These are phyloP conservation scores for Dasypus novemcinctus DNA, from an alignment of 2,113 vertebrate species.

Conservation along the genomic window DNA sequence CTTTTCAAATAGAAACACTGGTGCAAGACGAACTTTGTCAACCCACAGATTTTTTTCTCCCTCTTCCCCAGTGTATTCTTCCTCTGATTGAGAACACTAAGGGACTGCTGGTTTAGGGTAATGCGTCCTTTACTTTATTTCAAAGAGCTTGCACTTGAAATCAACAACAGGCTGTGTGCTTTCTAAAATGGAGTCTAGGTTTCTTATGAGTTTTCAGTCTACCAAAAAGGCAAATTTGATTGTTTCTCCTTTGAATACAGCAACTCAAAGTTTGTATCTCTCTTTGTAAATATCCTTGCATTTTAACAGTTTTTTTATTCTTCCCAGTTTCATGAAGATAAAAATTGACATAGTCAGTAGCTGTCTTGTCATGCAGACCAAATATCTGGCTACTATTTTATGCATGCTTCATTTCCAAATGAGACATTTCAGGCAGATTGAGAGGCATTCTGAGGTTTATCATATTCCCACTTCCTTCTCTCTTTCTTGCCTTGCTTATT, in stretches of 20 bases:
- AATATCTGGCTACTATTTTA: neutral
- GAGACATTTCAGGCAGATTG: conserved; percentile 8
- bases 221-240: conserved; percentile 45
- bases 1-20: conserved; percentile 27
- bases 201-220: conserved; percentile 39
- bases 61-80: rapidly evolving
- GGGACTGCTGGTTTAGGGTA: rapidly evolving
- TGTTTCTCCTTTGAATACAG: conserved; percentile 59
- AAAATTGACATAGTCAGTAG: conserved; percentile 50
- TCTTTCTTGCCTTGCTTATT: neutral
- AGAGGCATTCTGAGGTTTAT: conserved; percentile 60
- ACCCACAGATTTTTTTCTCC: too few species aligned
- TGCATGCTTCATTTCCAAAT: neutral
- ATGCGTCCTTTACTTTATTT: neutral
- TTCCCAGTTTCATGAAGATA: conserved; percentile 2
- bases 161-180: neutral
- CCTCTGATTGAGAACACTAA: neutral
- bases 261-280: conserved; percentile 34
- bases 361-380: neutral
- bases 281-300: neutral
- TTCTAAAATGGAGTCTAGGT: neutral
- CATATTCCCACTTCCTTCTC: neutral
- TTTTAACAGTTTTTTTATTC: neutral
- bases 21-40: neutral
- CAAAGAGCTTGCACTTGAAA: conserved; percentile 7